phyloP scores from a whole-genome alignment of 2,888 invertebrate species.

The Amblyteles armatorius region DNA sequence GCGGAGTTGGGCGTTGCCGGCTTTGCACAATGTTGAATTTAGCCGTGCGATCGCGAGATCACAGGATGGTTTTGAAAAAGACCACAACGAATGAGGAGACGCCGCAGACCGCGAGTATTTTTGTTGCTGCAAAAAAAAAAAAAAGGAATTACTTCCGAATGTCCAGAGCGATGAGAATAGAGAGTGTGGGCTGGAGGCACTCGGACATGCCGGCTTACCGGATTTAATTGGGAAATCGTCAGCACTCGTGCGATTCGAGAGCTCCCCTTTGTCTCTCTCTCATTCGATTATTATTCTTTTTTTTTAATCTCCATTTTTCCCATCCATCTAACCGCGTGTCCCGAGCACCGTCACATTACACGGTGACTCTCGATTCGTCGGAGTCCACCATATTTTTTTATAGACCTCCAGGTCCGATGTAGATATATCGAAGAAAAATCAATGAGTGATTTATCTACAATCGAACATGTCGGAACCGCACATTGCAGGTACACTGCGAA shows the following conservation, averaged over 20 bases:
- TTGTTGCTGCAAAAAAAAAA: constrained; percentile 7
- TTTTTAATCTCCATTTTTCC: constrained; percentile 28
- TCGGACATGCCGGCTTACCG: constrained; percentile 71
- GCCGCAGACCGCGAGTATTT: neutral
- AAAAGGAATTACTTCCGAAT: constrained; percentile 59
- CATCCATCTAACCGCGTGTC: constrained; percentile 1
- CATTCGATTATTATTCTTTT: constrained; percentile 38
- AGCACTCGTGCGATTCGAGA: constrained; percentile 56
- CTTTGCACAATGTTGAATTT: neutral
- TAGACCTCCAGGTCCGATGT: neutral
- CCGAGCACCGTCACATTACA: constrained; percentile 10
- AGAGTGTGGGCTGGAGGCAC: constrained; percentile 30
- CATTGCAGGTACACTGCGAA: too few species aligned
- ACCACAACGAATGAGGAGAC: neutral
- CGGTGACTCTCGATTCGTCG: constrained; percentile 5
- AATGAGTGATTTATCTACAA: neutral
- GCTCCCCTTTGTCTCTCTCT: constrained; percentile 37
- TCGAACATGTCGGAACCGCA: too few species aligned
- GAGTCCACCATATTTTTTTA: neutral
- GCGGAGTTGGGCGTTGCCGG: neutral
- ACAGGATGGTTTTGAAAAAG: neutral
- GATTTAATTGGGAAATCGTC: constrained; percentile 80
- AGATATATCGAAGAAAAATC: neutral
- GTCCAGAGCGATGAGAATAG: constrained; percentile 43
- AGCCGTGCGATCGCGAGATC: neutral